These are phyloP conservation scores for Zoroaster sp. DNA, from an alignment of 53 echinoderm and acorn worm species.

Conservation along the genomic window DNA sequence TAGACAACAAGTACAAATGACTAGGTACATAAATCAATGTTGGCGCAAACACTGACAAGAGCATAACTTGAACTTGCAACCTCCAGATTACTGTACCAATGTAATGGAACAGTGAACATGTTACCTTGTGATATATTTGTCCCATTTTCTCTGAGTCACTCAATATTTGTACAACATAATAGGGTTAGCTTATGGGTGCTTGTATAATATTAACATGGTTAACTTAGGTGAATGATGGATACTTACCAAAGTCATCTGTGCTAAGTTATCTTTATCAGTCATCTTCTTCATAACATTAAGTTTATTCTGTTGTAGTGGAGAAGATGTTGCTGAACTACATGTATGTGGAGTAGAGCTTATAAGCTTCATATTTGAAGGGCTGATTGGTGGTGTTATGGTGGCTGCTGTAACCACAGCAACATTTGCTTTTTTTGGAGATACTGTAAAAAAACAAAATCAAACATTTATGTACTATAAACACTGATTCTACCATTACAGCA, in stretches of 20 bases:
- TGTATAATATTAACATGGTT: not conserved
- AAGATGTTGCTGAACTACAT: not conserved
- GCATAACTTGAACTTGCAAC: too few relatives aligned
- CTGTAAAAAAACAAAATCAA: slow-evolving; percentile 11
- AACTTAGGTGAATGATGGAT: not conserved
- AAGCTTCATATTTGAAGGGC: slow-evolving; percentile 40
- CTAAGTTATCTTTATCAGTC: slow-evolving; percentile 68
- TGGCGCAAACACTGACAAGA: too few relatives aligned
- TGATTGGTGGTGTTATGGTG: slow-evolving; percentile 77
- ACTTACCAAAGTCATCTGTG: slow-evolving; percentile 85
- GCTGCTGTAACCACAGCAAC: not conserved
- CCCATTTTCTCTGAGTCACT: too few relatives aligned
- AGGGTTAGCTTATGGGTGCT: not conserved
- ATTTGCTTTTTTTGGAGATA: slow-evolving; percentile 17
- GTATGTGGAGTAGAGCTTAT: not conserved
- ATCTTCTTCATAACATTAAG: slow-evolving; percentile 55
- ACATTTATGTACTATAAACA: not conserved
- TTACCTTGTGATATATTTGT: too few relatives aligned
- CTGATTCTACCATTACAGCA: too few relatives aligned
- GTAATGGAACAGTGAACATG: too few relatives aligned
- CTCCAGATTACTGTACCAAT: too few relatives aligned
- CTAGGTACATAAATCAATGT: too few relatives aligned
- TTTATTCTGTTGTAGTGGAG: slow-evolving; percentile 5
- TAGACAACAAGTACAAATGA: too few relatives aligned
- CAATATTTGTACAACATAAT: not conserved